A percentile compares a stretch with the other conserved stretches of the same genome.
Evolutionary conservation across 1,140 invertebrate genomes (phyloP).

Genomic region (Luehdorfia chinensis): DNA sequence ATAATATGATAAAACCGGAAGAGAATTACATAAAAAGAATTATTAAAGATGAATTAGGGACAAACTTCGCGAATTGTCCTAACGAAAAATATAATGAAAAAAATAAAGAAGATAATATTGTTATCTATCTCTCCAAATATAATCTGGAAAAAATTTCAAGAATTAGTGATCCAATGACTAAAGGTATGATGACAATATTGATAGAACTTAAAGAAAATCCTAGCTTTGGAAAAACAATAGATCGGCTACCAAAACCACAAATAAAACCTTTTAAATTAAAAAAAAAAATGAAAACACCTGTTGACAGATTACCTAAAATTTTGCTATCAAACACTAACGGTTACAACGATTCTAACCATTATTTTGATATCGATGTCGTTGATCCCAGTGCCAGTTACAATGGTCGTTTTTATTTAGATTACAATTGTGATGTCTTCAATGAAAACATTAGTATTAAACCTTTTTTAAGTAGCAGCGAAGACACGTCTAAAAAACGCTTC

Average conservation of each 20-base stretch:
- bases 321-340: too few relatives aligned
- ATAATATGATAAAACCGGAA: constrained; percentile 1
- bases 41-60: constrained; percentile 25
- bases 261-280: too few relatives aligned
- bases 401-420: not conserved
- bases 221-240: too few relatives aligned
- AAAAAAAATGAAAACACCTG: too few relatives aligned
- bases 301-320: too few relatives aligned
- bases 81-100: constrained; percentile 24
- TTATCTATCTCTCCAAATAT: constrained; percentile 47
- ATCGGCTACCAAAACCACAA: not conserved
- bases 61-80: too few relatives aligned
- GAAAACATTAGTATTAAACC: constrained; percentile 34
- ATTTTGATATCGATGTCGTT: not conserved
- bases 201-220: not conserved
- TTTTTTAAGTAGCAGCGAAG: constrained; percentile 43
- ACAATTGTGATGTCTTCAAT: constrained; percentile 1
- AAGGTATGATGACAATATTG: not conserved
- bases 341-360: too few relatives aligned
- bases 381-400: not conserved
- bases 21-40: constrained; percentile 9
- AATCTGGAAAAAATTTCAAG: constrained; percentile 41
- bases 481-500: constrained; percentile 33
- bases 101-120: constrained; percentile 31
- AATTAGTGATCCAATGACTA: not conserved